Evolutionary conservation across 2,113 vertebrate species (phyloP).

Genomic region (Vulpes ferrilata): DNA sequence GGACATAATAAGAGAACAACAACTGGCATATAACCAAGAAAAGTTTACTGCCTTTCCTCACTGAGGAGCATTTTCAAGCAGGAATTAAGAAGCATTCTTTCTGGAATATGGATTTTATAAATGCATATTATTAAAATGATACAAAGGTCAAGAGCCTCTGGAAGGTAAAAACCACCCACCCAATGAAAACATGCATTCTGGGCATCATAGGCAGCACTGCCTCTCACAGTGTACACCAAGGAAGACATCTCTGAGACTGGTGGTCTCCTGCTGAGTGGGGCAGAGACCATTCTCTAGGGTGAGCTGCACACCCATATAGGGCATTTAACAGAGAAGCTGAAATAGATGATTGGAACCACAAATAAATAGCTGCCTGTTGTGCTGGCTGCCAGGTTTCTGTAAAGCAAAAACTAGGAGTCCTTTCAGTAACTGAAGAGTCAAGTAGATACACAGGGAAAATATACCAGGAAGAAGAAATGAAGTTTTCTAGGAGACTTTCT

Average conservation of each 20-base stretch:
- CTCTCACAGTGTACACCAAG: neutral
- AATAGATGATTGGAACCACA: neutral
- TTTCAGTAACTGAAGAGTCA: conserved; percentile 47
- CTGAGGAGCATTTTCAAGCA: neutral
- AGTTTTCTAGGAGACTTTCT: neutral
- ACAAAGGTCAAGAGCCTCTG: neutral
- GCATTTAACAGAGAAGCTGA: conserved; percentile 2
- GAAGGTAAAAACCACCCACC: neutral
- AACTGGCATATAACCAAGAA: neutral
- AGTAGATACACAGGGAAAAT: neutral
- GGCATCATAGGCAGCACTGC: neutral
- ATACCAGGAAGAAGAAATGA: neutral
- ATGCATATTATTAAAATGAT: too few species aligned
- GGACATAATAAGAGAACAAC: neutral
- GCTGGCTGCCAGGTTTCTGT: neutral
- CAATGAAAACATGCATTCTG: neutral
- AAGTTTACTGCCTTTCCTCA: neutral
- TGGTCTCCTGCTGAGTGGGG: neutral
- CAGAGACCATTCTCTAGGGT: neutral
- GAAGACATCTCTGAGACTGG: neutral
- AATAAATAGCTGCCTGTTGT: neutral
- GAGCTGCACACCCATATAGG: neutral
- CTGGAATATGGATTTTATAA: neutral
- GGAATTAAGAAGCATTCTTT: neutral
- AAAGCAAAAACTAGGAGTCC: neutral